A percentile compares a stretch with the other conserved stretches of the same genome.
Evolutionary conservation across 2,888 invertebrate genomes (phyloP).

Genomic region (Tenthredo livida): DNA sequence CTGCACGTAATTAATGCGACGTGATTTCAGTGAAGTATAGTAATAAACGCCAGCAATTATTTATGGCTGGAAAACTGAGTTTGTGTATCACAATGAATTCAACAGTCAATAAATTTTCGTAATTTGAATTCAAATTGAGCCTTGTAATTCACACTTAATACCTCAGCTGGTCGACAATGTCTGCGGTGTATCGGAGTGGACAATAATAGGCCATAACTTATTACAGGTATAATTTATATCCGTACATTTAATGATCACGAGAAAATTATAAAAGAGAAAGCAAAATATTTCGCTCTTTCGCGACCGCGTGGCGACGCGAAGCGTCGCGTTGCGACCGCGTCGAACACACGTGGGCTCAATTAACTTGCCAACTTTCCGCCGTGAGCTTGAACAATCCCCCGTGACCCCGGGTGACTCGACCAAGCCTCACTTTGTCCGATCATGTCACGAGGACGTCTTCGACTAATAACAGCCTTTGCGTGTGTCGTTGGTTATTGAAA

Average conservation of each 20-base stretch:
- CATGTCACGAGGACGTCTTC: constrained; percentile 37
- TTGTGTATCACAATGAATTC: background rate
- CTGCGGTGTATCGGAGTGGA: background rate
- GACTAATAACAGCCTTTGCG: background rate
- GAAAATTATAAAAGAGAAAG: constrained; percentile 47
- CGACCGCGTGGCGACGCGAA: background rate
- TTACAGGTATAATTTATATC: constrained; percentile 42
- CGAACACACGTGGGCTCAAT: constrained; percentile 35
- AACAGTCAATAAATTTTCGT: background rate
- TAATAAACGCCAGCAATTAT: constrained; percentile 9
- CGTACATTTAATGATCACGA: constrained; percentile 36
- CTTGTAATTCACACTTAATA: constrained; percentile 20
- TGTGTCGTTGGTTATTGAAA: constrained; percentile 1
- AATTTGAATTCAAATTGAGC: background rate
- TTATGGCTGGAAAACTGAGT: constrained; percentile 2
- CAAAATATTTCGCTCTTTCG: constrained; percentile 38
- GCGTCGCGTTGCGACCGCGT: background rate
- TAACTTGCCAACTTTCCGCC: constrained; percentile 48
- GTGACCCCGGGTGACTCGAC: constrained; percentile 39
- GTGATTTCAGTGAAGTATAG: background rate
- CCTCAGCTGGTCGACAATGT: background rate
- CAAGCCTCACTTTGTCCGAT: constrained; percentile 29
- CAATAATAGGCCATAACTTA: constrained; percentile 43
- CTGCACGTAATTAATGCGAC: background rate
- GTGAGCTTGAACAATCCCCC: constrained; percentile 23